phyloP scores from a whole-genome alignment of 2,888 invertebrate genomes.

The Melinaea menophilus region DNA sequence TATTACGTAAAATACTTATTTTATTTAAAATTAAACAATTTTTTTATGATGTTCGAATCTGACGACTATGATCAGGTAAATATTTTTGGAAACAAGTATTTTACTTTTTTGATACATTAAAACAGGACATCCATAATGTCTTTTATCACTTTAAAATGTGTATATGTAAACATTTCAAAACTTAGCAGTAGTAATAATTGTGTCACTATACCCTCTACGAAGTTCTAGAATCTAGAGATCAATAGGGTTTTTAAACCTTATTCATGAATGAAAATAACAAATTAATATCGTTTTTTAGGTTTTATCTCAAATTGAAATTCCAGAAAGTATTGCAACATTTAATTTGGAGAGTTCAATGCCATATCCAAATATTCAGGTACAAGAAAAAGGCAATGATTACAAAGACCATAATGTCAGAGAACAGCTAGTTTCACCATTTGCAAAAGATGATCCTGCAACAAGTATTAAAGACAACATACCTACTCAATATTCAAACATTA shows the following conservation, averaged over 20 bases:
- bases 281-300: slow-evolving; percentile 45
- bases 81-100: background rate
- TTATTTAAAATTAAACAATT: slow-evolving; percentile 8
- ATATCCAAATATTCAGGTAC: slow-evolving; percentile 2
- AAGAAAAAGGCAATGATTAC: slow-evolving; percentile 1
- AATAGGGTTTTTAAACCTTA: no score
- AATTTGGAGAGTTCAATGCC: background rate
- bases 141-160: no score
- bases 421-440: background rate
- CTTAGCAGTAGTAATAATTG: no score
- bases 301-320: slow-evolving; percentile 64
- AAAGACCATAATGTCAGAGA: no score
- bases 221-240: no score
- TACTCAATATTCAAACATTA: background rate
- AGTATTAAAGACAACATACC: background rate
- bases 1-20: background rate
- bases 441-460: background rate
- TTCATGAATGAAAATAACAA: slow-evolving; percentile 10
- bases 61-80: slow-evolving; percentile 69
- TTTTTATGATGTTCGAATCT: slow-evolving; percentile 61
- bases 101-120: no score
- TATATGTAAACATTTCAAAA: background rate
- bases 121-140: no score
- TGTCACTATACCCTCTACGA: no score
- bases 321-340: slow-evolving; percentile 35